phyloP scores from a whole-genome alignment of 2,888 invertebrate genomes.

The Archaeoteleia sp. region DNA sequence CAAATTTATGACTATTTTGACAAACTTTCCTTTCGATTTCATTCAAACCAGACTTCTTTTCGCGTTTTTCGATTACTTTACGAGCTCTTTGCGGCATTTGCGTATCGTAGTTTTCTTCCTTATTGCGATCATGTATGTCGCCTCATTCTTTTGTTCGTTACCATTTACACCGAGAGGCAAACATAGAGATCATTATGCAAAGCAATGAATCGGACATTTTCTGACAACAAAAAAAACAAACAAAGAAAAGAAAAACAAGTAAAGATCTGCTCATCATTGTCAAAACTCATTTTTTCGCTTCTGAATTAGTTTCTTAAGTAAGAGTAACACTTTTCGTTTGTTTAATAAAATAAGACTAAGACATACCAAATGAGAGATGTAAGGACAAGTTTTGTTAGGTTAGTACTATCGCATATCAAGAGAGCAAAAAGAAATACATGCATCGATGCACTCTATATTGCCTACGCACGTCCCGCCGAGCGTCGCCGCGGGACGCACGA shows the following conservation, averaged over 20 bases:
- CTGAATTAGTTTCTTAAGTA: conserved; percentile 61
- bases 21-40: too few species aligned
- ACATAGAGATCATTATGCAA: too few species aligned
- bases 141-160: too few species aligned
- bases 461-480: conserved; percentile 68
- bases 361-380: conserved; percentile 69
- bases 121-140: too few species aligned
- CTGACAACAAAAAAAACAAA: too few species aligned
- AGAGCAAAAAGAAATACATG: conserved; percentile 65
- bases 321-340: conserved; percentile 54
- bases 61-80: conserved; percentile 53
- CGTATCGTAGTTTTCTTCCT: not conserved
- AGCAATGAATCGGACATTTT: conserved; percentile 3
- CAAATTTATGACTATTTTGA: too few species aligned
- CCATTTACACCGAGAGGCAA: too few species aligned
- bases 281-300: conserved; percentile 61
- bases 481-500: conserved; percentile 65
- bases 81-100: conserved; percentile 58
- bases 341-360: conserved; percentile 71
- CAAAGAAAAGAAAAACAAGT: conserved; percentile 27
- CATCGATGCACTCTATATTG: conserved; percentile 71
- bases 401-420: conserved; percentile 74
- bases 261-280: conserved; percentile 67
- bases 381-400: conserved; percentile 72
- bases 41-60: too few species aligned